Conservation (phyloP, 2,113 vertebrate genomes). For the Bubo blakistoni region DNA sequence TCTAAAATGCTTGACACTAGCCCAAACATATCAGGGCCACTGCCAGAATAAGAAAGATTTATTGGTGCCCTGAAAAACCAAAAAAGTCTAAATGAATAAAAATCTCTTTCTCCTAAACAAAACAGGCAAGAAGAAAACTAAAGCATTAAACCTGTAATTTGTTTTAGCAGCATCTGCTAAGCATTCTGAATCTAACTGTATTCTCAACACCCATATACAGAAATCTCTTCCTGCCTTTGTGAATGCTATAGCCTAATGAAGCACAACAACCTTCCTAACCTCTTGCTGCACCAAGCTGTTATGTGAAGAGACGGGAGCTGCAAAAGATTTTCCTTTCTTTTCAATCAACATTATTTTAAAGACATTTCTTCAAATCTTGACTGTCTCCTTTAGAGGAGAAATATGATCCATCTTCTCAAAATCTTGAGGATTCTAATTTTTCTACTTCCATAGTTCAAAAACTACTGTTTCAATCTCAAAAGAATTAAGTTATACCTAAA, state of each 20-base stretch:
- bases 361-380: neutral
- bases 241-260: neutral
- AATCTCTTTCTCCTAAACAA: neutral
- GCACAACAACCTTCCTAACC: neutral
- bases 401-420: neutral
- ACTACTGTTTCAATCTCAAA: neutral
- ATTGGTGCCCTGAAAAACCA: constrained; percentile 30
- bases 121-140: neutral
- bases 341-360: neutral
- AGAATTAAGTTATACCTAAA: neutral
- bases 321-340: neutral
- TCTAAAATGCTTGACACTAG: constrained; percentile 68
- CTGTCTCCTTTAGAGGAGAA: neutral
- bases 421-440: neutral
- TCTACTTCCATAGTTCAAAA: neutral
- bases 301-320: neutral
- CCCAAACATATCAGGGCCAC: constrained; percentile 62
- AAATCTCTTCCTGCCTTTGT: neutral
- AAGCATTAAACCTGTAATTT: neutral
- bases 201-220: neutral
- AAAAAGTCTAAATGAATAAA: neutral
- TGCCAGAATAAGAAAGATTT: constrained; percentile 60
- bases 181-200: neutral
- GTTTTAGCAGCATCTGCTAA: neutral
- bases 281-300: neutral